These are phyloP conservation scores for Eubasilissa regina DNA, from an alignment of 1,140 invertebrate genomes.

Conservation along the genomic window DNA sequence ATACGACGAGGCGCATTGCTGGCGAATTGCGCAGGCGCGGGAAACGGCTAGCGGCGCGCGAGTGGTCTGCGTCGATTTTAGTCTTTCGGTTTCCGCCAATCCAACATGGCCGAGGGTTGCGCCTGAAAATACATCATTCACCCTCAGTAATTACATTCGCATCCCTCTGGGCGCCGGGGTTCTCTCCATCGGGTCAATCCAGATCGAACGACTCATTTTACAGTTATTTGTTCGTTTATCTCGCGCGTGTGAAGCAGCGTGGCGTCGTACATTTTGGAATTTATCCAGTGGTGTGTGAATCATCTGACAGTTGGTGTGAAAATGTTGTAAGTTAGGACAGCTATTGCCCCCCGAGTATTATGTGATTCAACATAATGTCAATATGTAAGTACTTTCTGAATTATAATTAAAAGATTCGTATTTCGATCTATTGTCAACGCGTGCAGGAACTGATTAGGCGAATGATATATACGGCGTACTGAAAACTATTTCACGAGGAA, in stretches of 20 bases:
- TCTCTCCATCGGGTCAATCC: background rate
- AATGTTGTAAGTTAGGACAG: constrained; percentile 10
- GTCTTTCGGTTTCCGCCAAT: constrained; percentile 40
- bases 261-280: background rate
- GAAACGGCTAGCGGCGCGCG: background rate
- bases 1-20: no score
- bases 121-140: constrained; percentile 12
- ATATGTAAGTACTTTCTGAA: background rate
- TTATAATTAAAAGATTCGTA: background rate
- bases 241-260: constrained; percentile 5
- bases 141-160: constrained; percentile 29
- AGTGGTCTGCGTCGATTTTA: constrained; percentile 24
- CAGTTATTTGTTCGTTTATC: background rate
- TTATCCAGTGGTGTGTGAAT: constrained; percentile 24
- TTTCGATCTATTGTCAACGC: constrained; percentile 1
- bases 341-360: background rate
- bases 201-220: background rate
- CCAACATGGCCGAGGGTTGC: constrained; percentile 44
- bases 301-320: constrained; percentile 46
- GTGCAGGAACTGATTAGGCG: background rate
- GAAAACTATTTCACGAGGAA: background rate
- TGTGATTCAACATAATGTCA: background rate
- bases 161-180: background rate
- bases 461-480: background rate
- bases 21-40: constrained; percentile 11